Evolutionary conservation across 2,113 vertebrate genomes (phyloP), one percentile per base, ranked within the genome.

Genomic region (Leucopsar rothschildi): DNA sequence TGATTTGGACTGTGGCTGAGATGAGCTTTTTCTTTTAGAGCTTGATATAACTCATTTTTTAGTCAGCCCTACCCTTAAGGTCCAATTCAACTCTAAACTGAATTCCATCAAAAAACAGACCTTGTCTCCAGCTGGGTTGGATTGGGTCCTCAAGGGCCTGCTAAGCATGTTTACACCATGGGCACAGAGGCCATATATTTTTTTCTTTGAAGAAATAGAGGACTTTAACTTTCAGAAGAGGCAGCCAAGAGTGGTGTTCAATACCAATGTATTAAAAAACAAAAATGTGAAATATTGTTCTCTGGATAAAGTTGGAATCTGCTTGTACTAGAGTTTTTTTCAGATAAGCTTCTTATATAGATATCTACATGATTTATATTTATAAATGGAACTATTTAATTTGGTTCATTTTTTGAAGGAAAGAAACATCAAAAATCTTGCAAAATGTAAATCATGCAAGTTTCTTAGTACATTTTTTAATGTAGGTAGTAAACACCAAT

Each of bases 51-150:
- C 24, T 82, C 24, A 66, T 92, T 92, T 92, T 94, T 91, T 37
- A 94, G 91, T 78, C 91, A 95, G 56, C 28, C 37, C 70, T 91
- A 64, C 66, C 78, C 95, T 94, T 53, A 78, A 88, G 83, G 60
- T 81, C n/a, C 10, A 10, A 61, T 88, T 90, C 83, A 78, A 2
- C 42, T n/a, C 23, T 31, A 66, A 5, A 27, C 22, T 78, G 72
- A 86, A 91, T 71, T 83, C 86, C 71, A 86, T 92, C 86, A 75
- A 71, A 81, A 94, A 66, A 20, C 59, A 88, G 68, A 52, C 52
- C 16, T 44, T 88, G 76, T 81, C 92, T 92, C 82, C 69, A 60
- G 31, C 35, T 37, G 69, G 47, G 76, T 15, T 86, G 76, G 64
- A 78, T 2, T 66, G 52, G 56, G 24, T 20, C 60, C 80, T 64